Evolutionary conservation across 2,888 invertebrate species (phyloP).

Genomic region (Leucoma salicis): DNA sequence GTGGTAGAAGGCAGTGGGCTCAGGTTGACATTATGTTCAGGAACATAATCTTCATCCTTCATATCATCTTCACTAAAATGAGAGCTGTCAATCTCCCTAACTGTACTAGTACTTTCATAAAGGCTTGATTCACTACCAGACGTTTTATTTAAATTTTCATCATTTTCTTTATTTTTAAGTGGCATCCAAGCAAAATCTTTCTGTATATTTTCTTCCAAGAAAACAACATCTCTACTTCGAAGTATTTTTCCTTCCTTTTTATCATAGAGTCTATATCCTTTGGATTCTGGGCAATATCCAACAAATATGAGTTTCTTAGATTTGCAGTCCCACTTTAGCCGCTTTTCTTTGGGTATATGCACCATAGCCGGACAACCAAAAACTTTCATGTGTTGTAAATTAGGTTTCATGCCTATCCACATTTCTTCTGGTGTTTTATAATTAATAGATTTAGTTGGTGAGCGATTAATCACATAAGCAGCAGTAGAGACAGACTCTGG

Average conservation of each 20-base stretch:
- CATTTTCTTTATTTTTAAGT: no score
- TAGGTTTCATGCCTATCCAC: conserved; percentile 1
- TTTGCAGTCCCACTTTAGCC: conserved; percentile 6
- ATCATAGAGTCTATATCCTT: not conserved
- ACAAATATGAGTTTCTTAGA: not conserved
- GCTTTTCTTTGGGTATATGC: conserved; percentile 4
- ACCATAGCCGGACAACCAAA: conserved; percentile 5
- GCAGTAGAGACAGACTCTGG: not conserved
- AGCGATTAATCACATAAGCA: no score
- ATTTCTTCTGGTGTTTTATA: not conserved
- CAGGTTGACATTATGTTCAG: no score
- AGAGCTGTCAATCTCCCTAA: no score
- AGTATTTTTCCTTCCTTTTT: not conserved
- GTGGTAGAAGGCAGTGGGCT: not conserved
- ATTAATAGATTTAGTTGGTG: not conserved
- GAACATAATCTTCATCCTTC: no score
- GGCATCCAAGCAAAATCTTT: no score
- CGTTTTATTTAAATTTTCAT: no score
- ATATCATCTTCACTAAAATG: no score
- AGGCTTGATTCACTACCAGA: no score
- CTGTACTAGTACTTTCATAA: no score
- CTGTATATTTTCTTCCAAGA: not conserved
- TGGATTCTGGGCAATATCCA: conserved; percentile 1
- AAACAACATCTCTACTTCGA: not conserved
- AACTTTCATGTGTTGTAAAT: not conserved